These are phyloP conservation scores for Rhagologus leucostigma DNA, from an alignment of 2,113 vertebrate species.

Conservation along the genomic window DNA sequence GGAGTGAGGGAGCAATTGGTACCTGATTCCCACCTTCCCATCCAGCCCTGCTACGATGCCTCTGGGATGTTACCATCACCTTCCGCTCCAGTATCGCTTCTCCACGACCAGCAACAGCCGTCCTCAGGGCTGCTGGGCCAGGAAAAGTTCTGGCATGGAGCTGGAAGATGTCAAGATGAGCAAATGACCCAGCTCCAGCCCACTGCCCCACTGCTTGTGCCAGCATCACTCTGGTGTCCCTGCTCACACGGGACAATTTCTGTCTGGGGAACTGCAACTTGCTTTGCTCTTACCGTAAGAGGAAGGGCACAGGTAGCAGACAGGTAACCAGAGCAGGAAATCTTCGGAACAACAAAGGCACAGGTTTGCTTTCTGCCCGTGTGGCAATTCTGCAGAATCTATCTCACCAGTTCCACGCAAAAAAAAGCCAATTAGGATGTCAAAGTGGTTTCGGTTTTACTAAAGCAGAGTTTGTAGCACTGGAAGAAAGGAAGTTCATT, in stretches of 20 bases:
- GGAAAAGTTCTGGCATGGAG: neutral
- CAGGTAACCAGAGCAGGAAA: neutral
- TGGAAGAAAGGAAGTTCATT: neutral
- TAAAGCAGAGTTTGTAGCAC: neutral
- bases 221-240: rapidly evolving
- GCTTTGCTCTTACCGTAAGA: neutral
- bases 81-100: neutral
- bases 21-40: neutral
- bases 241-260: neutral
- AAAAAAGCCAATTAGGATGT: neutral
- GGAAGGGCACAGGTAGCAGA: rapidly evolving
- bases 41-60: neutral
- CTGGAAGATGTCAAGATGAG: neutral
- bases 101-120: neutral
- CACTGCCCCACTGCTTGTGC: rapidly evolving
- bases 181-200: neutral
- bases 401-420: neutral
- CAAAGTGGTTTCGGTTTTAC: neutral
- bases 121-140: neutral
- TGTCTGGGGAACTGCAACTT: neutral
- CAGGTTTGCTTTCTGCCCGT: neutral
- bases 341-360: neutral
- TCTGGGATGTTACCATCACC: neutral
- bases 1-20: neutral
- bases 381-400: neutral